Conservation (phyloP, 2,797 vertebrate genomes). For the Gymnodraco acuticeps region DNA sequence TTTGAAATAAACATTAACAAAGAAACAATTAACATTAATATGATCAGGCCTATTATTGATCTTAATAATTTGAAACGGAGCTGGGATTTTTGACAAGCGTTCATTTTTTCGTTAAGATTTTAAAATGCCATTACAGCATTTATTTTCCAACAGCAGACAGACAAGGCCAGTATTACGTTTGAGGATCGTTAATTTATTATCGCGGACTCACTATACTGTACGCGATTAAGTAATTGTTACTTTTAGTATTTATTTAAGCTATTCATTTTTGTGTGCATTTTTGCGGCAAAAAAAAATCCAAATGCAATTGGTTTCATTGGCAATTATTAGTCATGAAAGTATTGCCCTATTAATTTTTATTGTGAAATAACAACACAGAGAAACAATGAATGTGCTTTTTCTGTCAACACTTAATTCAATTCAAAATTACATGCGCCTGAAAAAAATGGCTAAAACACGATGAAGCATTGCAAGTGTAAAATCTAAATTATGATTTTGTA, state of each 20-base stretch:
- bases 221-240: neutral
- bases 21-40: neutral
- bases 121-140: constrained; percentile 32
- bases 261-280: neutral
- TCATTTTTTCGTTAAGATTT: constrained; percentile 20
- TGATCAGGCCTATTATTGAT: neutral
- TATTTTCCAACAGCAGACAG: constrained; percentile 46
- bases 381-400: constrained; percentile 25
- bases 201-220: neutral
- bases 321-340: constrained; percentile 21
- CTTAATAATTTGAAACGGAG: constrained; percentile 29
- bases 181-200: constrained; percentile 40
- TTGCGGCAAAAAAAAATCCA: constrained; percentile 13
- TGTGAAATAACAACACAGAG: constrained; percentile 23
- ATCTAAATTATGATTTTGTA: constrained; percentile 33
- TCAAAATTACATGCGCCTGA: constrained; percentile 4
- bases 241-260: no score
- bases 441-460: neutral
- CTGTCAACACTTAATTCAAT: constrained; percentile 47
- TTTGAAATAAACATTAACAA: neutral
- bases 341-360: constrained; percentile 33
- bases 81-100: constrained; percentile 1
- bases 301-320: neutral
- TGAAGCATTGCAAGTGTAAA: constrained; percentile 13
- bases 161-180: constrained; percentile 39